These are phyloP conservation scores for Pterophyllum scalare DNA, from an alignment of 2,113 vertebrate genomes.

Conservation along the genomic window DNA sequence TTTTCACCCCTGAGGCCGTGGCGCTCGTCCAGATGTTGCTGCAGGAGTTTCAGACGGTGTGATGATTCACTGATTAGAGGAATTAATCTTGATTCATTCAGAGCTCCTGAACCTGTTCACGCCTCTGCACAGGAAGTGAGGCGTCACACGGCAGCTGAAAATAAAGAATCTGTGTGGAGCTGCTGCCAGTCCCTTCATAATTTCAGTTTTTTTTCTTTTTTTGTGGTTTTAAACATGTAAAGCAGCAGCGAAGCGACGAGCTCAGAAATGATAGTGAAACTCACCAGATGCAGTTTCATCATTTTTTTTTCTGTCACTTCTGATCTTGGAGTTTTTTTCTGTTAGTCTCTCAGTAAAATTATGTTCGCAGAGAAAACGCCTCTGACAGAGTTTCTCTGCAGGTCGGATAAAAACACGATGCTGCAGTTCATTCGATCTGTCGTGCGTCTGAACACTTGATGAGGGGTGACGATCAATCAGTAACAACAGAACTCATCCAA, in stretches of 20 bases:
- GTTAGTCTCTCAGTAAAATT: not conserved
- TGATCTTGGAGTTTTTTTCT: not conserved
- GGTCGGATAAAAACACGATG: not conserved
- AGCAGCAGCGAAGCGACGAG: not conserved
- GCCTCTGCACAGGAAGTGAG: conserved; percentile 23
- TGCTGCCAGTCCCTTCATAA: conserved; percentile 1
- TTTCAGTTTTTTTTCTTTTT: not conserved
- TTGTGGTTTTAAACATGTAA: not conserved
- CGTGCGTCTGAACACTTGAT: not conserved
- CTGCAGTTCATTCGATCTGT: not conserved
- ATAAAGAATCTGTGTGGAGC: not conserved
- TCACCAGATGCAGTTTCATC: not conserved
- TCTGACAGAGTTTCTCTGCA: not conserved
- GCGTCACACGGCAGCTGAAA: not conserved
- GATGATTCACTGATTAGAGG: not conserved
- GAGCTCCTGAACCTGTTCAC: conserved; percentile 5
- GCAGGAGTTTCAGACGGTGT: not conserved
- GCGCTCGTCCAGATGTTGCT: not conserved
- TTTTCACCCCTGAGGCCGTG: accelerated
- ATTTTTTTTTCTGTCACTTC: not conserved
- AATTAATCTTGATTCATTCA: not conserved
- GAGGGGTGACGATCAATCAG: not conserved
- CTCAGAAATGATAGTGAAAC: not conserved
- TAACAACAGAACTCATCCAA: no score
- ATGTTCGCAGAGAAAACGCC: not conserved